Evolutionary conservation across 2,113 vertebrate genomes (phyloP).

Genomic region (Tyto alba): DNA sequence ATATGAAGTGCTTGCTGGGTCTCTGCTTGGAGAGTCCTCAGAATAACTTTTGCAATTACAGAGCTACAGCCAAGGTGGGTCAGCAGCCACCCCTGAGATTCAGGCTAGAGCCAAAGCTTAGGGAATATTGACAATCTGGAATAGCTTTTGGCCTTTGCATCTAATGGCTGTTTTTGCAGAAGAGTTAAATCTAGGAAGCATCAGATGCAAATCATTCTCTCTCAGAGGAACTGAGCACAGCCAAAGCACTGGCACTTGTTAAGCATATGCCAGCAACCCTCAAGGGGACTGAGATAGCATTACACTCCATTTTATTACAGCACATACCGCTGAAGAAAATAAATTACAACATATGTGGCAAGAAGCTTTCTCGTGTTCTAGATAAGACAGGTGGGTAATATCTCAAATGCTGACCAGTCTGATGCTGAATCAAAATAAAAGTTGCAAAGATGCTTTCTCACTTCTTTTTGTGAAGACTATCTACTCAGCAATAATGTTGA

Average conservation of each 20-base stretch:
- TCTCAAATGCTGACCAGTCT: background rate
- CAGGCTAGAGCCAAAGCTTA: background rate
- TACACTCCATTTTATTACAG: background rate
- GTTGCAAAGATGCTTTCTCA: background rate
- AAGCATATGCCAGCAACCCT: background rate
- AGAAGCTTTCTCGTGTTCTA: background rate
- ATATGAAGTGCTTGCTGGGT: fast-evolving
- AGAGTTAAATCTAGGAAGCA: background rate
- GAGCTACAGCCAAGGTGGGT: background rate
- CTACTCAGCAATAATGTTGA: background rate
- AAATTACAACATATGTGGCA: fast-evolving
- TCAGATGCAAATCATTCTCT: background rate
- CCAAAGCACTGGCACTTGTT: background rate
- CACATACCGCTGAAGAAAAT: background rate
- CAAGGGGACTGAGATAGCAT: background rate
- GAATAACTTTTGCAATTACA: background rate
- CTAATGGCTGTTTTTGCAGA: background rate
- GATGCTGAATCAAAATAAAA: background rate
- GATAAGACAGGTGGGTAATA: background rate
- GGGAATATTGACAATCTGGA: background rate
- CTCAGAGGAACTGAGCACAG: background rate
- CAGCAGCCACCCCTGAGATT: background rate
- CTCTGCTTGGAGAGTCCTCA: background rate
- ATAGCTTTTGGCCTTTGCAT: background rate
- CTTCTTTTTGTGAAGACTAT: background rate